Base-by-base conservation (phyloP, 2,797 vertebrate species). In the Spinus olivaceus region DNA sequence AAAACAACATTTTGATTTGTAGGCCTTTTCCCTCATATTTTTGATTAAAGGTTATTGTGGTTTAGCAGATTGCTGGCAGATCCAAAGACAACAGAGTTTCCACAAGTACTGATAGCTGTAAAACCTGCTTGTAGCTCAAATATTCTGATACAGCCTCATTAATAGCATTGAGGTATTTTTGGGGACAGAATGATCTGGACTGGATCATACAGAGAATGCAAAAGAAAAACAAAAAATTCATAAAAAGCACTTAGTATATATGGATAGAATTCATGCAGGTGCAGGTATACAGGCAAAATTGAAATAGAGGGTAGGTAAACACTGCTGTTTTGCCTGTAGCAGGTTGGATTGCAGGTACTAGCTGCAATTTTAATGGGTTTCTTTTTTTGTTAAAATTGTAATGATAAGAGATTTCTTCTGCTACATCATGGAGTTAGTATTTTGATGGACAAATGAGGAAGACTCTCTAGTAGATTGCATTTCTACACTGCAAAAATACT, bases 151-250 rank as follows among this genome's bases (percentile, higher is more conserved):
- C 14, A 74, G 37, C 24, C 54, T 78, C 53, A 70, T 93, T 78
- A 90, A 76, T 41, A 63, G 33, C 47, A 54, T 13, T 42, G 71
- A 72, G 37, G 23, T 71, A 61, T 83, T 85, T 91, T 51, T n/a
- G 22, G 41, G 33, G 39, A 66, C 57, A 56, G 50, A 44, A 39
- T 81, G 28, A 57, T 65, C n/a, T 51, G 67, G 67, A 21, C 37
- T 47, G 50, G 46, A 79, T 81, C 70, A 84, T 23, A 32, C 16
- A 79, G 54, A 92, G 70, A 88, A 92, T 88, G 92, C 63, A 56
- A 77, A 95, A 92, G 82, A 64, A 86, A 94, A 94, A 65, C 65
- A 87, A 27, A 61, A 63, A 37, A 83, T 96, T 92, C 63, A 84
- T 94, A 16, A 80, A 85, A 74, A 86, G 27, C 33, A 65, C n/a